Conservation (phyloP, 1,140 invertebrate species). For the Cherax quadricarinatus region DNA sequence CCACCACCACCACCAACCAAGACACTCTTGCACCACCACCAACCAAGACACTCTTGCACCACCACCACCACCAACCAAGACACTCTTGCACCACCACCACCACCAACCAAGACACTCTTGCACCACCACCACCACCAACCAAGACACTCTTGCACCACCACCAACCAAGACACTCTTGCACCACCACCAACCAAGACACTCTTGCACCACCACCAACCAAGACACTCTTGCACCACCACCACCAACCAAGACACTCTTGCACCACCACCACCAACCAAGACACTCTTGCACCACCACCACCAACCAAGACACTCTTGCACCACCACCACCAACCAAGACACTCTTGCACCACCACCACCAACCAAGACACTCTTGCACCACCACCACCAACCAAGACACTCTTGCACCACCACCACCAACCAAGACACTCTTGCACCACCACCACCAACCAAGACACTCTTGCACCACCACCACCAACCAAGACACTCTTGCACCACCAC, state of each 20-base stretch:
- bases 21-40: not conserved
- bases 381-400: too few relatives aligned
- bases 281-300: not conserved
- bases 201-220: not conserved
- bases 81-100: not conserved
- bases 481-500: not conserved
- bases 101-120: not conserved
- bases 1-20: not conserved
- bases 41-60: not conserved
- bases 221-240: not conserved
- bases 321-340: not conserved
- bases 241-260: not conserved
- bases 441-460: not conserved
- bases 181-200: not conserved
- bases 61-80: not conserved
- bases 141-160: not conserved
- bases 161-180: not conserved
- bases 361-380: too few relatives aligned
- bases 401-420: not conserved
- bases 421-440: not conserved
- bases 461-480: not conserved
- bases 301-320: not conserved
- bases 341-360: not conserved
- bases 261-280: not conserved
- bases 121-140: too few relatives aligned